phyloP scores from a whole-genome alignment of 2,113 vertebrate genomes.

The Oreocharis arfaki region DNA sequence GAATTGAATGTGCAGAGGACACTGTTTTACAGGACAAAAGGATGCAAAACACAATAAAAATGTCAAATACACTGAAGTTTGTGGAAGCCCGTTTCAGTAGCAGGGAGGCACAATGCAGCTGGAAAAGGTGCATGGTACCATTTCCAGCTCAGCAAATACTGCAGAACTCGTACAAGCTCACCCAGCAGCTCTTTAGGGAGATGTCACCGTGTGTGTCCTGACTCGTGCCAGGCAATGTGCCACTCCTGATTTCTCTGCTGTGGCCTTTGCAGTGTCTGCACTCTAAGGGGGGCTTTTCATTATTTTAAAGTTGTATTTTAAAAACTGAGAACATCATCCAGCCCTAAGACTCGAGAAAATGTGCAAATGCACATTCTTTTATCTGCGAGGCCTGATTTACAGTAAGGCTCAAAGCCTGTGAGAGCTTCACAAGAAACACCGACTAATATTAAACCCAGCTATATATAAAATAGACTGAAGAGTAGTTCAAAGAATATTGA shows the following conservation, averaged over 20 bases:
- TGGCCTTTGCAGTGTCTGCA: background rate
- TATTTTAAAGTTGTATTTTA: background rate
- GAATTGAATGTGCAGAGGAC: conserved; percentile 12
- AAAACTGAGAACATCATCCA: background rate
- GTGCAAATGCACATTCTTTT: background rate
- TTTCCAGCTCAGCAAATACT: background rate
- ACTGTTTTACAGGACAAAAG: conserved; percentile 31
- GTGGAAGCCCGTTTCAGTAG: conserved; percentile 20
- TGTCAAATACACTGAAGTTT: conserved; percentile 12
- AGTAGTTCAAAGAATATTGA: background rate
- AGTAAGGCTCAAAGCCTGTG: background rate
- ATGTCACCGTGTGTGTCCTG: background rate
- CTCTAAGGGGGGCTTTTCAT: background rate
- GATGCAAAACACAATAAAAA: conserved; percentile 35
- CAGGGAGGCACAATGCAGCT: background rate
- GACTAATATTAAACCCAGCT: background rate
- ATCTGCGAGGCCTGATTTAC: background rate
- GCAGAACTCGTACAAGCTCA: background rate
- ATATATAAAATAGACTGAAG: background rate
- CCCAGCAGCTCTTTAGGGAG: background rate
- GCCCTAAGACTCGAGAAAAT: background rate
- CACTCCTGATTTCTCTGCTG: background rate
- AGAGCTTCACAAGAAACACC: background rate
- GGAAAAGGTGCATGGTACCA: background rate
- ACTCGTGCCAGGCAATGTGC: background rate